These are phyloP conservation scores for Macrosteles quadrilineatus DNA, from an alignment of 1,140 invertebrate genomes.

Conservation along the genomic window DNA sequence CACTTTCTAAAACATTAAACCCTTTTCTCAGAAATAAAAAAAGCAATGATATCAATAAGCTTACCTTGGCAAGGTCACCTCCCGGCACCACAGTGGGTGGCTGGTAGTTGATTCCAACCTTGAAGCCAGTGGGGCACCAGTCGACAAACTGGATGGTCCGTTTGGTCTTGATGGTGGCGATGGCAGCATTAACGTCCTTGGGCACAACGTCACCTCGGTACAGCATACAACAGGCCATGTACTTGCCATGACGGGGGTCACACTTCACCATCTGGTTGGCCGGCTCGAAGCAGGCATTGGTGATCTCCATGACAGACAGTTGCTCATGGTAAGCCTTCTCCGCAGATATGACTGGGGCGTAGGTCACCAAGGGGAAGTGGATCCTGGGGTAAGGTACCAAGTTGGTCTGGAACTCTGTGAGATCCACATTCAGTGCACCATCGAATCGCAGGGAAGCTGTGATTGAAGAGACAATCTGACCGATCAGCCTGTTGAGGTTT, in stretches of 20 bases:
- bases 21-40: no score
- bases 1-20: no score
- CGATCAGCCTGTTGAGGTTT: slow-evolving; percentile 79
- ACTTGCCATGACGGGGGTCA: slow-evolving; percentile 76
- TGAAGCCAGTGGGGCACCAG: slow-evolving; percentile 89
- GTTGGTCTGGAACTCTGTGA: slow-evolving; percentile 86
- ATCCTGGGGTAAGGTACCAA: slow-evolving; percentile 84
- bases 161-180: slow-evolving; percentile 73
- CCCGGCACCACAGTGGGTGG: slow-evolving; percentile 78
- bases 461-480: slow-evolving; percentile 81
- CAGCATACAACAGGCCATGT: slow-evolving; percentile 79
- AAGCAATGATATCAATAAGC: no score
- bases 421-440: slow-evolving; percentile 85
- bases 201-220: slow-evolving; percentile 68
- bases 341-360: slow-evolving; percentile 64
- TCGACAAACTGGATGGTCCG: slow-evolving; percentile 64
- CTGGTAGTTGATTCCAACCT: slow-evolving; percentile 76
- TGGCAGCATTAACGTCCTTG: slow-evolving; percentile 74
- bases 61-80: slow-evolving; percentile 69
- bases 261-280: slow-evolving; percentile 82
- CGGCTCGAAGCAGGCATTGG: slow-evolving; percentile 69
- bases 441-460: slow-evolving; percentile 86
- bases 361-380: slow-evolving; percentile 69
- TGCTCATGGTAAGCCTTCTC: slow-evolving; percentile 66
- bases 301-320: slow-evolving; percentile 64